These are phyloP conservation scores for Simalia tracyae DNA, from an alignment of 2,797 vertebrate species.

Conservation along the genomic window DNA sequence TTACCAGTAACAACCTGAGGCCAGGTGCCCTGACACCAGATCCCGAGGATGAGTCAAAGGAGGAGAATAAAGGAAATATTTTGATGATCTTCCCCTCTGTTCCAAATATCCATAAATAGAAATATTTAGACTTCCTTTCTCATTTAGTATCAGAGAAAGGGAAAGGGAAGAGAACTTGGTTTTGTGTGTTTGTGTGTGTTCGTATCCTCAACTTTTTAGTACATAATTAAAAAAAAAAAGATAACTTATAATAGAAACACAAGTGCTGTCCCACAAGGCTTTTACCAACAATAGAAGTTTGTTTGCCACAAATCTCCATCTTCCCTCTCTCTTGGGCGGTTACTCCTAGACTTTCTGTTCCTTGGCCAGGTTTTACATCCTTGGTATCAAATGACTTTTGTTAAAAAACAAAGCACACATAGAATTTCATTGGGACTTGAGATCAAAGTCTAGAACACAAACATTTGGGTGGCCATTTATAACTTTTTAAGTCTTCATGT, in stretches of 20 bases:
- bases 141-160: neutral
- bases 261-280: constrained; percentile 12
- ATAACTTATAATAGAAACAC: neutral
- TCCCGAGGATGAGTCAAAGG: neutral
- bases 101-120: neutral
- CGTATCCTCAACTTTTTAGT: neutral
- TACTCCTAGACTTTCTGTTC: constrained; percentile 42
- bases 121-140: neutral
- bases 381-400: neutral
- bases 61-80: neutral
- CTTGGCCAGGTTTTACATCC: constrained; percentile 36
- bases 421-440: neutral
- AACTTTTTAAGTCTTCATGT: neutral
- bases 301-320: constrained; percentile 7
- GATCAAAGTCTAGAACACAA: constrained; percentile 50
- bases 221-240: neutral
- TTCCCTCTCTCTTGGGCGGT: neutral
- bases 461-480: constrained; percentile 34
- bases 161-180: neutral
- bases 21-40: neutral
- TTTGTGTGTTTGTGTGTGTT: neutral
- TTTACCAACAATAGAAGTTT: constrained; percentile 31
- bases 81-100: neutral
- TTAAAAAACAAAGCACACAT: constrained; percentile 20
- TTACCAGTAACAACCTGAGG: neutral